Base-by-base conservation (phyloP, 2,888 invertebrate genomes). In the Archips crataeganus region DNA sequence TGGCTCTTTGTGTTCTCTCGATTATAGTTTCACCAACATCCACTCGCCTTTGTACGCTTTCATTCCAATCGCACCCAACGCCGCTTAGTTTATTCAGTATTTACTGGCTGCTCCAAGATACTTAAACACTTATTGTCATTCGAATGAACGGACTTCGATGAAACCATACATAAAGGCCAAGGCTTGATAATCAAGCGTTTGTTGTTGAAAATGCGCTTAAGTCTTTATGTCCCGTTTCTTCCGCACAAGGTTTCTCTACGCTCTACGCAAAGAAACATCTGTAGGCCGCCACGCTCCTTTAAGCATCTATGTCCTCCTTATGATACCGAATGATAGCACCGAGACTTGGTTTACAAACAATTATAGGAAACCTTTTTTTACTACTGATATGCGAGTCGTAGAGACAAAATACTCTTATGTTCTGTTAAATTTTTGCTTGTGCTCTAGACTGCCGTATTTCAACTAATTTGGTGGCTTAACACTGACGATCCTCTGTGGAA, bases 1-100 rank as follows among this genome's bases (percentile, higher is more conserved):
- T 85, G 84, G 86, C 83, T 87, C 87, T 88, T 87, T 89, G 86
- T 86, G 85, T 85, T 87, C 86, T 89, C 89, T 87, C 87, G 82
- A 87, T 86, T 85, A 79, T 75, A 87, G 88, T 90, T 90, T 89
- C 89, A 87, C 87, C 83, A 83, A 79, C 83, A 81, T 61, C 42
- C 51, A 73, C 81, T 82, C 81, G 79, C 78, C 83, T 87, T 82
- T 79, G 75, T 80, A 80, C 80, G 79, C 76, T 79, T 81, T 80
- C 75, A 77, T 79, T 79, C 79, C 80, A 77, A 80, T 82, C 80
- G 78, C 69, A 71, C 75, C 78, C 61, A 74, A 64, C 71, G 70
- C 71, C 76, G 75, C 69, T 77, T 77, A 77, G 77, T 76, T 73
- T 73, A 74, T 77, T 74, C 77, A 63, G 76, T 73, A 80, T 82